Evolutionary conservation across 2,113 vertebrate genomes (phyloP), one percentile per base, ranked within the genome.

Genomic region (Megaceryle maxima): DNA sequence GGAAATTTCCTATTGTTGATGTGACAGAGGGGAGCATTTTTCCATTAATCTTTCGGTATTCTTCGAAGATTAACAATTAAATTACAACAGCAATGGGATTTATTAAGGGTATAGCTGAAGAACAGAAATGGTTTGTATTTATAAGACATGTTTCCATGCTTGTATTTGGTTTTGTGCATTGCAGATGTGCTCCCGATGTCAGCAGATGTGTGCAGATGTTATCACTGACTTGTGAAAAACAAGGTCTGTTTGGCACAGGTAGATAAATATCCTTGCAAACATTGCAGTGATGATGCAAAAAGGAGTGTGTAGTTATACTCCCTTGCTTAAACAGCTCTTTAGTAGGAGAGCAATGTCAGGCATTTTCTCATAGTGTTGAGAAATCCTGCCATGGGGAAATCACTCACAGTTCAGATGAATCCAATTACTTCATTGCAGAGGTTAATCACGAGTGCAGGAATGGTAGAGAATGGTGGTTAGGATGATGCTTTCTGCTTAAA

Each of bases 361-460:
- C 76, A 13, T 94, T 92, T 92, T 88, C 96, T 89, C 28, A 10
- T 50, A 2, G 39, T 78, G 80, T 55, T 92, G 67, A 85, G 83
- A 93, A 95, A 92, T 56, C 79, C 72, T 67, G 70, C 96, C 78
- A 37, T 64, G 56, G 93, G 95, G 91, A 92, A 94, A 95, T 87
- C 83, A 80, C 46, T 62, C 22, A 8, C 51, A 69, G 77, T 28
- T 96, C 91, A 96, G 90, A 81, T 78, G 91, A 94, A 93, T 96
- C 88, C 94, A 72, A 44, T 94, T 88, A 84, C 46, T 95, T 88
- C 64, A 72, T 29, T 70, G 88, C 81, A 85, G 93, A 87, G 59
- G 85, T 79, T 80, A 89, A 88, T 87, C 75, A 24, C 11, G 70
- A 90, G 37, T 8, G 72, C 50, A 43, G 67, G n/a, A 84, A 50